Evolutionary conservation across 92 coral and sea anemone species (phyloP).

Genomic region (Zoanthus sociatus): DNA sequence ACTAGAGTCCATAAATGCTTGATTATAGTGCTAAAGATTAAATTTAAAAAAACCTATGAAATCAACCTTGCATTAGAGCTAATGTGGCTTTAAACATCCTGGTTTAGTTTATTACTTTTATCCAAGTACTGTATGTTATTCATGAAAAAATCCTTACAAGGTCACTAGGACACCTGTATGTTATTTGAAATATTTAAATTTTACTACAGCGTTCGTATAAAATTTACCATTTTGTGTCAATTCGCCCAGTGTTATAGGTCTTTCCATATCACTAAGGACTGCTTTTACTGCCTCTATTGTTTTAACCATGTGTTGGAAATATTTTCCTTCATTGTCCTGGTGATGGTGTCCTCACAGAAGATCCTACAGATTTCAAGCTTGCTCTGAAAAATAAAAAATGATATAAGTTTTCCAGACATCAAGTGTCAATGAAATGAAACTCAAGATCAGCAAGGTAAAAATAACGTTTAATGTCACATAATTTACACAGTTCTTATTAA

Average conservation of each 20-base stretch:
- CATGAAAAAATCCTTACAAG: not conserved
- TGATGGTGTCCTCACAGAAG: too few species aligned
- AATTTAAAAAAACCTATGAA: not conserved
- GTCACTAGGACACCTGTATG: not conserved
- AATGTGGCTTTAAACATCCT: not conserved
- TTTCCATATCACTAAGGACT: not conserved
- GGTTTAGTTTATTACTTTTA: not conserved
- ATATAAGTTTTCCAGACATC: not conserved
- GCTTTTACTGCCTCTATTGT: too few species aligned
- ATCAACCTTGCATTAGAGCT: not conserved
- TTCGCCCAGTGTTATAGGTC: constrained; percentile 27
- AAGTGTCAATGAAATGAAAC: not conserved
- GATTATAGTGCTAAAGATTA: not conserved
- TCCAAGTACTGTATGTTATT: not conserved
- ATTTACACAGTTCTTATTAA: not conserved
- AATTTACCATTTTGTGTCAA: constrained; percentile 27
- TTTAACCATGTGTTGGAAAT: too few species aligned
- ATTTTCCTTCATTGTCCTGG: too few species aligned
- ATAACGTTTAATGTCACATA: not conserved
- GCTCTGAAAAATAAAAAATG: not conserved
- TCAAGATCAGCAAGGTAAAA: not conserved
- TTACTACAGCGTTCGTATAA: not conserved
- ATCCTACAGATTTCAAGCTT: too few species aligned
- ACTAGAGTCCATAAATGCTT: not conserved
- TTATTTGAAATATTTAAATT: not conserved